Base-by-base conservation (phyloP, 2,797 vertebrate species). In the Naso thynnoides region DNA sequence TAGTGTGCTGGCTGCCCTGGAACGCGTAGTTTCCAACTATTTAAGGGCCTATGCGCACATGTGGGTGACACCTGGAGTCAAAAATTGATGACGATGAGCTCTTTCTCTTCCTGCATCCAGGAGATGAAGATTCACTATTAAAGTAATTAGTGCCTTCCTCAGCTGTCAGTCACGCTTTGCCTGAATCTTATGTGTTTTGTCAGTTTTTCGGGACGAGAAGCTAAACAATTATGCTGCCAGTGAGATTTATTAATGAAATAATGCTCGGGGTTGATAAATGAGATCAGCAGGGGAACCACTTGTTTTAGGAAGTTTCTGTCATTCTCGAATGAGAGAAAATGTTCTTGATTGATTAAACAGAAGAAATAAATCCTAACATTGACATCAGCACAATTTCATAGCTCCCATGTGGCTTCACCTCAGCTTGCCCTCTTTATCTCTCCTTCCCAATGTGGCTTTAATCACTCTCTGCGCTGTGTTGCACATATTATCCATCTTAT, bases 51-150 rank as follows among this genome's bases (percentile, higher is more conserved):
- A 4, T 5, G 33, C 54, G 27, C 87, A 91, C 94, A 94, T 91
- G 85, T 94, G 93, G 78, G 55, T 23, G 76, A 90, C 94, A 94
- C 91, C 93, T 95, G 94, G 91, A 85, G 78, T 50, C 82, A 86
- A 39, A 79, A 24, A 82, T 83, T 59, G 52, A 69, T 24, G 79
- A 56, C 16, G 23, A 58, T 80, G 39, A 66, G 63, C 33, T 68
- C 6, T 45, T 47, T 63, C 2, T 55, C 58, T 61, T 14, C 15
- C 61, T 54, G 50, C 72, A 48, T 66, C 63, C 58, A 36, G 10
- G 36, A 56, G 56, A 75, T 14, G 54, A 73, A 42, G 53, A 70
- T 57, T 68, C 47, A 55, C 13, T 45, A 27, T 36, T 23, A 33
- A 16, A 23, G 59, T 54, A 68, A 67, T 61, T 8, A 14, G 52